A percentile compares a stretch with the other conserved stretches of the same genome.
Conservation (phyloP, 2,797 vertebrate species). For the Danio choprae region DNA sequence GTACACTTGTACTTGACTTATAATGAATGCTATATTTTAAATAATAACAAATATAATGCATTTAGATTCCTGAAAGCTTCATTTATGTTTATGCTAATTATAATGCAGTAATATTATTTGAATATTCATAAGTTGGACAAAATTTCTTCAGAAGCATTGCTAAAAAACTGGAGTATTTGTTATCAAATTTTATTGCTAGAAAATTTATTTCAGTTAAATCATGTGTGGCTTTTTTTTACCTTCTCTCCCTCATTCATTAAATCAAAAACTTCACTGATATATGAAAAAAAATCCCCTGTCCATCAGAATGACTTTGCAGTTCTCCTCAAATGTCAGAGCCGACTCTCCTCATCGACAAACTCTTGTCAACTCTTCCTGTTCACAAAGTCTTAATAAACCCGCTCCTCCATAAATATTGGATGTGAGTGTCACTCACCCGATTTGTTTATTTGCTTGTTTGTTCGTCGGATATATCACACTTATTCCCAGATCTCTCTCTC, state of each 20-base stretch:
- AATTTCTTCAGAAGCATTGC: too few species aligned
- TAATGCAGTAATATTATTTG: too few species aligned
- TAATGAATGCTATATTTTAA: too few species aligned
- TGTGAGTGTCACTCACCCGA: constrained; percentile 66
- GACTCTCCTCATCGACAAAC: background rate
- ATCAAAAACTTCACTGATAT: background rate
- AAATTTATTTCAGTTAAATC: too few species aligned
- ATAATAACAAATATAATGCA: too few species aligned
- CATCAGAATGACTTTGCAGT: constrained; percentile 38
- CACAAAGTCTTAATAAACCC: constrained; percentile 53
- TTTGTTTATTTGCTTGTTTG: constrained; percentile 82
- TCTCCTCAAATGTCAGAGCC: constrained; percentile 28
- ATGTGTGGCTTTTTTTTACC: too few species aligned
- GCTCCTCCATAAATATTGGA: constrained; percentile 55
- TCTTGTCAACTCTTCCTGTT: constrained; percentile 21
- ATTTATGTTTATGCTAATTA: too few species aligned
- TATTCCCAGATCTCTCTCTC: constrained; percentile 67
- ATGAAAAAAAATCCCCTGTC: background rate
- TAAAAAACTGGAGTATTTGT: too few species aligned
- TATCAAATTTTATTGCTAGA: too few species aligned
- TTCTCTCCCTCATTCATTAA: background rate
- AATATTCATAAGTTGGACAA: too few species aligned
- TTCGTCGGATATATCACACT: constrained; percentile 80
- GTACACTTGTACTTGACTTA: too few species aligned
- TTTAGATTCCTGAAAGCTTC: too few species aligned